These are phyloP conservation scores for Pterocles burchelli DNA, from an alignment of 2,113 vertebrate species.

Conservation along the genomic window DNA sequence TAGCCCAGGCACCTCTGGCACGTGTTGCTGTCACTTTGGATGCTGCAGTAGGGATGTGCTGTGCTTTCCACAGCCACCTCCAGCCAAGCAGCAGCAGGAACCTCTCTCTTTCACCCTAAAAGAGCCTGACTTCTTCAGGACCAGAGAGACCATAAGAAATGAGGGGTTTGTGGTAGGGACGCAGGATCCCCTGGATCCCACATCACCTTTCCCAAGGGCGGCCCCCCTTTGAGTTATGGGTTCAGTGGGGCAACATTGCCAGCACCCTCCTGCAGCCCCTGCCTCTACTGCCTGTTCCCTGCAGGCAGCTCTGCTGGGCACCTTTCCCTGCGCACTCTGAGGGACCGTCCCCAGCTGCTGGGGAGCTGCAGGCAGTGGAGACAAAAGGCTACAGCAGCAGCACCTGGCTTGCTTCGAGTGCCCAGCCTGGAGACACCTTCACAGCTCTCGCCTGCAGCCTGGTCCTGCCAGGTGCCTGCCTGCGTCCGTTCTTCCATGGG, in stretches of 20 bases:
- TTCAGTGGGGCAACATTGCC: rapidly evolving
- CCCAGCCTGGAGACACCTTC: background rate
- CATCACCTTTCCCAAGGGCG: background rate
- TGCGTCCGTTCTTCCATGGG: rapidly evolving
- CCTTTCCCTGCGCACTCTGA: rapidly evolving
- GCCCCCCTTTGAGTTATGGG: rapidly evolving
- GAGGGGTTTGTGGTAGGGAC: background rate
- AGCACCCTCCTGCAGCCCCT: background rate
- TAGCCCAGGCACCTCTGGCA: background rate
- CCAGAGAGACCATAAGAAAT: background rate
- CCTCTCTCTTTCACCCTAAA: background rate
- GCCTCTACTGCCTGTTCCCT: background rate
- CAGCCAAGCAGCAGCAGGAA: background rate
- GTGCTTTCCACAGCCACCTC: rapidly evolving
- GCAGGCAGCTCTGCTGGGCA: background rate
- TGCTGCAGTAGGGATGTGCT: background rate
- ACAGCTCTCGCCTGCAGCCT: background rate
- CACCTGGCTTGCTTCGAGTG: background rate
- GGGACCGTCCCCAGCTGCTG: background rate
- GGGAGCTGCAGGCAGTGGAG: background rate
- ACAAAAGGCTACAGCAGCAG: background rate
- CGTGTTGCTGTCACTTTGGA: background rate
- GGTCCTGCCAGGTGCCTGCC: background rate
- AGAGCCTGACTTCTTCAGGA: background rate
- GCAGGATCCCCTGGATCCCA: no score